These are phyloP conservation scores for Dusona sp. DNA, from an alignment of 2,888 invertebrate genomes.

Conservation along the genomic window DNA sequence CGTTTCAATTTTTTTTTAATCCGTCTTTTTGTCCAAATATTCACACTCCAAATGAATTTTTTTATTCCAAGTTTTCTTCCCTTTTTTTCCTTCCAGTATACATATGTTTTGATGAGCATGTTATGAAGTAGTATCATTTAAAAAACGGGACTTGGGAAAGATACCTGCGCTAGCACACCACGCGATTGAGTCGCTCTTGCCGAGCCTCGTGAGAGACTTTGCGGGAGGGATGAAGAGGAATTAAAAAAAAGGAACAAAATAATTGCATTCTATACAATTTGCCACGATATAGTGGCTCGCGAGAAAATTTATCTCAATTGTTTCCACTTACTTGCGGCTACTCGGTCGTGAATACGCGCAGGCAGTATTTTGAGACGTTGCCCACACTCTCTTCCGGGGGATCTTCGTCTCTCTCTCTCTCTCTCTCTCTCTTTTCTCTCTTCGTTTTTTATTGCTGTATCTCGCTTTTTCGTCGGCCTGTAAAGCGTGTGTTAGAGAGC, in stretches of 20 bases:
- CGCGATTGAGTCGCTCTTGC: slow-evolving; percentile 20
- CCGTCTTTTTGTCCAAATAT: background rate
- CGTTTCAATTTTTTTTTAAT: slow-evolving; percentile 40
- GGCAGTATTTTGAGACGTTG: slow-evolving; percentile 79
- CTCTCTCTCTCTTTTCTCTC: slow-evolving; percentile 44
- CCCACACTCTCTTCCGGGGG: slow-evolving; percentile 80
- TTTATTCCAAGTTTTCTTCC: background rate
- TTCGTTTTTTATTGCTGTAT: slow-evolving; percentile 43
- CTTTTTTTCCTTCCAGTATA: background rate
- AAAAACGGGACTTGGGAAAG: background rate
- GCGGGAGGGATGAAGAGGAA: background rate
- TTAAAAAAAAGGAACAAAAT: background rate
- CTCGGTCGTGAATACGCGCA: slow-evolving; percentile 69
- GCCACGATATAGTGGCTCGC: slow-evolving; percentile 41
- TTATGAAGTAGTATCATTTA: background rate
- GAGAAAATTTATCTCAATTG: slow-evolving; percentile 67
- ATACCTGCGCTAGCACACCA: slow-evolving; percentile 14
- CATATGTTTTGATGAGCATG: background rate
- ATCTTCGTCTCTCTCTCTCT: slow-evolving; percentile 47
- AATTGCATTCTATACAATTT: background rate
- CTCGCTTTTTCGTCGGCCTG: slow-evolving; percentile 69
- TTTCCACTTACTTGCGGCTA: slow-evolving; percentile 79
- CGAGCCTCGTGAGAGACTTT: background rate
- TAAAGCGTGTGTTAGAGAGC: slow-evolving; percentile 76
- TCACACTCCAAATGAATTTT: background rate